Evolutionary conservation across 2,888 invertebrate species (phyloP).

Genomic region (Patella depressa): DNA sequence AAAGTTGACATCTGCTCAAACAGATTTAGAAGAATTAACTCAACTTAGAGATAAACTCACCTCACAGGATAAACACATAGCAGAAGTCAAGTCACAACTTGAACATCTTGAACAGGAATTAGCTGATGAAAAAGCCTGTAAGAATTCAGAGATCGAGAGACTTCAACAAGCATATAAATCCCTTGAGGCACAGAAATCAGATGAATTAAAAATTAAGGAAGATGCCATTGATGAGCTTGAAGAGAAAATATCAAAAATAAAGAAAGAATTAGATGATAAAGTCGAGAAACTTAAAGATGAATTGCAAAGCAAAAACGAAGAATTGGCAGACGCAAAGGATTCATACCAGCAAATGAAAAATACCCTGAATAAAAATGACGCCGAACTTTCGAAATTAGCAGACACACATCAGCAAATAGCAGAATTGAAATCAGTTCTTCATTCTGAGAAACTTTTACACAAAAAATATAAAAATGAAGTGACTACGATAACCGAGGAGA

Average conservation of each 20-base stretch:
- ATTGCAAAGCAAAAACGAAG: constrained; percentile 33
- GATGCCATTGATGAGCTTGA: neutral
- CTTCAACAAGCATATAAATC: constrained; percentile 14
- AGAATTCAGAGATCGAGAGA: constrained; percentile 16
- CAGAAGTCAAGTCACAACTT: neutral
- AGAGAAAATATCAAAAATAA: constrained; percentile 2
- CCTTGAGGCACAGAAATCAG: constrained; percentile 13
- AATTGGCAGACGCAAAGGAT: constrained; percentile 19
- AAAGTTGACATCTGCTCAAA: neutral
- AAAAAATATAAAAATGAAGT: constrained; percentile 42
- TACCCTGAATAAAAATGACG: neutral
- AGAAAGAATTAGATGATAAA: constrained; percentile 29
- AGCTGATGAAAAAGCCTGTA: constrained; percentile 14
- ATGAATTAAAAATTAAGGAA: neutral
- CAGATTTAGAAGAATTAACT: neutral
- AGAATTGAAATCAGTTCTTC: constrained; percentile 45
- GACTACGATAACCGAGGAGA: constrained; percentile 16
- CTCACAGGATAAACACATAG: neutral
- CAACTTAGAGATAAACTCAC: neutral
- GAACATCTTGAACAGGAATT: constrained; percentile 24
- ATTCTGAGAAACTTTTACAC: constrained; percentile 46
- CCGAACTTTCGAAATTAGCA: constrained; percentile 27
- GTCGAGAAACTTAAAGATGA: constrained; percentile 29
- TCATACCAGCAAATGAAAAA: neutral
- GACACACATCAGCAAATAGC: constrained; percentile 43